These are phyloP conservation scores for Sturnus vulgaris DNA, from an alignment of 2,113 vertebrate genomes.

Conservation along the genomic window DNA sequence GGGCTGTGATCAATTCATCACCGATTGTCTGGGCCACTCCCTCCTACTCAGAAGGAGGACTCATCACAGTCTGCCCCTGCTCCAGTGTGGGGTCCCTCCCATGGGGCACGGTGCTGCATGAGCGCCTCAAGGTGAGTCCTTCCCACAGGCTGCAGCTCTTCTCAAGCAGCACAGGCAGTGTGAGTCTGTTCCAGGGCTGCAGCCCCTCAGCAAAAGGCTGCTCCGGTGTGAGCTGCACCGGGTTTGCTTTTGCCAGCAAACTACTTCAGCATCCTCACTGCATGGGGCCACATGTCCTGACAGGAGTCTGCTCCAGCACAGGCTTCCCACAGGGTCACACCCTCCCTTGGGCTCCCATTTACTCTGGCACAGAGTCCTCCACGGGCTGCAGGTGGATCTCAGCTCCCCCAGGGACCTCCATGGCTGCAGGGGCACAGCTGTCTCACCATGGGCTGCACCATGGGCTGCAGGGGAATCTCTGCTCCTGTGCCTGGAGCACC, in stretches of 20 bases:
- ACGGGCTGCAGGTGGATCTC: not conserved
- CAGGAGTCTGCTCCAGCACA: not conserved
- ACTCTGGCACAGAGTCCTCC: not conserved
- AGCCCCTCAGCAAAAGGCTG: not conserved
- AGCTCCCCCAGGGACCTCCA: too few relatives aligned
- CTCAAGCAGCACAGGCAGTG: not conserved
- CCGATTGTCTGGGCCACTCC: not conserved
- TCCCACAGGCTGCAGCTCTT: not conserved
- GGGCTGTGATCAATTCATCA: not conserved
- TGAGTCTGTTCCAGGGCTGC: not conserved
- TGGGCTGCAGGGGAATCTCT: fast-evolving
- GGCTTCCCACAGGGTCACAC: not conserved
- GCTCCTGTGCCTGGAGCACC: not conserved
- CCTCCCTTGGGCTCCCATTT: not conserved
- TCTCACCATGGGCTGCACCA: not conserved
- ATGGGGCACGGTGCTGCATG: not conserved
- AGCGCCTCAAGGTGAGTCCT: not conserved
- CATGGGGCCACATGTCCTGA: not conserved
- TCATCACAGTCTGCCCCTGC: not conserved
- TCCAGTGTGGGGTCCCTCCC: not conserved
- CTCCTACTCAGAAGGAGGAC: not conserved
- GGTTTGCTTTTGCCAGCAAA: not conserved
- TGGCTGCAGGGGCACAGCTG: not conserved
- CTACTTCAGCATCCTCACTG: not conserved
- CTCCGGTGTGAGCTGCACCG: fast-evolving